Conservation (phyloP, 2,797 vertebrate species). For the Crocidura indochinensis region DNA sequence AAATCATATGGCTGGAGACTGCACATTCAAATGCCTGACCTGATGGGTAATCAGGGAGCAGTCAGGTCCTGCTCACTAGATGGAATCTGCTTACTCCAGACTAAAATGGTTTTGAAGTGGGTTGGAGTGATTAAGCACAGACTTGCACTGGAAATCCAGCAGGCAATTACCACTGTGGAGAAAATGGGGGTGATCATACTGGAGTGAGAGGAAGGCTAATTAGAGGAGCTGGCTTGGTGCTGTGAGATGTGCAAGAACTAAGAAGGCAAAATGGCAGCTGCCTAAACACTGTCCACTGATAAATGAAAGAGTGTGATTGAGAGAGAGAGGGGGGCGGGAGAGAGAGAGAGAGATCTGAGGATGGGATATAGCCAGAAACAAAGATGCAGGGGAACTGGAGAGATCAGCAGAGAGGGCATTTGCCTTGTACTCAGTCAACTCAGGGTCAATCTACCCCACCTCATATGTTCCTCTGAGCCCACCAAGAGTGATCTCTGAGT, state of each 20-base stretch:
- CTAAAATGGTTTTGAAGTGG: conserved; percentile 73
- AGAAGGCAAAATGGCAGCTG: not conserved
- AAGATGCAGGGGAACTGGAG: too few species aligned
- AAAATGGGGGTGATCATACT: not conserved
- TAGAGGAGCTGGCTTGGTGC: not conserved
- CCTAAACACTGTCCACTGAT: not conserved
- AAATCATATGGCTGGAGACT: conserved; percentile 8
- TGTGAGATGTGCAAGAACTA: not conserved
- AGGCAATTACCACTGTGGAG: conserved; percentile 25
- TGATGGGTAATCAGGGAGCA: conserved; percentile 59
- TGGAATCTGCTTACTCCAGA: conserved; percentile 43
- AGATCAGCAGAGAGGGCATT: too few species aligned
- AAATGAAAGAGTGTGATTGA: not conserved
- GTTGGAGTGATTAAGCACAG: conserved; percentile 46
- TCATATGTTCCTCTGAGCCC: too few species aligned
- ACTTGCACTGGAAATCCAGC: not conserved
- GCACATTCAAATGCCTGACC: conserved; percentile 35
- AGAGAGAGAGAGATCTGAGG: too few species aligned
- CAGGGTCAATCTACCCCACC: too few species aligned
- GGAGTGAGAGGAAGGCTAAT: conserved; percentile 49
- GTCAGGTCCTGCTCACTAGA: conserved; percentile 11
- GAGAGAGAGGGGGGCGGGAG: not conserved
- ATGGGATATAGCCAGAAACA: too few species aligned
- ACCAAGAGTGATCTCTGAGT: too few species aligned
- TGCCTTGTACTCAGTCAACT: too few species aligned